Evolutionary conservation across 2,888 invertebrate genomes (phyloP).

Genomic region (Drosophila algonquin): DNA sequence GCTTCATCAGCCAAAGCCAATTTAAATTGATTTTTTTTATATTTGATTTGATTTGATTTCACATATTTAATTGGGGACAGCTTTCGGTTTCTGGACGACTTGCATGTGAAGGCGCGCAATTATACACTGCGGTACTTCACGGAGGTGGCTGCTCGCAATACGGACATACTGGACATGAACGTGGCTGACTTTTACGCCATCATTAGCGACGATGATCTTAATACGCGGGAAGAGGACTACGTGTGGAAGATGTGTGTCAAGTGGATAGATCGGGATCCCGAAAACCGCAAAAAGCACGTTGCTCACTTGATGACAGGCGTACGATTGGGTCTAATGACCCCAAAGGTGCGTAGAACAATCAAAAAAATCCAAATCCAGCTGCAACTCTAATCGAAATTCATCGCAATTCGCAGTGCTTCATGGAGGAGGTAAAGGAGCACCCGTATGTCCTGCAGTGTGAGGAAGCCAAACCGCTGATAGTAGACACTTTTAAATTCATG

Average conservation of each 20-base stretch:
- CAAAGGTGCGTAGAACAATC: slow-evolving; percentile 85
- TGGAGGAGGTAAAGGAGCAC: slow-evolving; percentile 95
- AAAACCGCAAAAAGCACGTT: slow-evolving; percentile 89
- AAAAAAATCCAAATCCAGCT: neutral
- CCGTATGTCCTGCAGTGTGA: slow-evolving; percentile 93
- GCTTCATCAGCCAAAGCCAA: slow-evolving; percentile 23
- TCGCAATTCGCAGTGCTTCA: slow-evolving; percentile 88
- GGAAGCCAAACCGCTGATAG: slow-evolving; percentile 93
- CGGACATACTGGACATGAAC: slow-evolving; percentile 89
- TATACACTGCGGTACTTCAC: slow-evolving; percentile 91
- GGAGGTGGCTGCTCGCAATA: slow-evolving; percentile 89
- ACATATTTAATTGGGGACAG: slow-evolving; percentile 44
- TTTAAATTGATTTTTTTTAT: slow-evolving; percentile 59
- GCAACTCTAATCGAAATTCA: slow-evolving; percentile 2
- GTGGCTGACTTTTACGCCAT: slow-evolving; percentile 90
- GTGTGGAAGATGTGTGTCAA: slow-evolving; percentile 94
- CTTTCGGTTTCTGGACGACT: slow-evolving; percentile 83
- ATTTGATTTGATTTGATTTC: slow-evolving; percentile 58
- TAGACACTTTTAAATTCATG: slow-evolving; percentile 95
- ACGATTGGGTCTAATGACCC: slow-evolving; percentile 92
- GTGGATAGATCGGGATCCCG: slow-evolving; percentile 93
- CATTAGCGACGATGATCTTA: slow-evolving; percentile 92
- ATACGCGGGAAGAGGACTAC: slow-evolving; percentile 93
- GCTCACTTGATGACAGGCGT: slow-evolving; percentile 92
- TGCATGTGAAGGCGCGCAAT: slow-evolving; percentile 88